Conservation (phyloP, 1,140 invertebrate species). For the Xylocopa sonorina region DNA sequence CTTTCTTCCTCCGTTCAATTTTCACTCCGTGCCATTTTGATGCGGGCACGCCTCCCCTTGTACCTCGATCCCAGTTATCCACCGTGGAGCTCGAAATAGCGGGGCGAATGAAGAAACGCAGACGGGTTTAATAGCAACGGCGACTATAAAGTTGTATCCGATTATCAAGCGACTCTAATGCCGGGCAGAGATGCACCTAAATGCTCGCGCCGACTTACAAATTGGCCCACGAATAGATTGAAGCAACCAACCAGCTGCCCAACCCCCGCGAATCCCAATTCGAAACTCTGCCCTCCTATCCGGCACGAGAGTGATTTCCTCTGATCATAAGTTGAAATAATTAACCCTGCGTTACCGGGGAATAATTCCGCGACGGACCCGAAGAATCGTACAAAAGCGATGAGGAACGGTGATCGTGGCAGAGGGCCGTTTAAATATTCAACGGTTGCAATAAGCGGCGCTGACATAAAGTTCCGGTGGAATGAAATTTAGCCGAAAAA, state of each 20-base stretch:
- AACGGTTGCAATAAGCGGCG: constrained; percentile 37
- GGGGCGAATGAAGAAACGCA: constrained; percentile 41
- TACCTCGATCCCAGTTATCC: not conserved
- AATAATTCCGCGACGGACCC: constrained; percentile 55
- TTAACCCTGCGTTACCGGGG: constrained; percentile 60
- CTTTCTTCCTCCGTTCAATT: constrained; percentile 24
- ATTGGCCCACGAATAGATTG: constrained; percentile 44
- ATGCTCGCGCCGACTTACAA: constrained; percentile 32
- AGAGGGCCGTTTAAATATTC: constrained; percentile 40
- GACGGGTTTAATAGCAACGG: constrained; percentile 52
- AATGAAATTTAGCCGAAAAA: constrained; percentile 50
- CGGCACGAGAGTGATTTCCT: constrained; percentile 33
- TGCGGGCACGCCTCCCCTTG: constrained; percentile 21
- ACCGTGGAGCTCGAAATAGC: constrained; percentile 19
- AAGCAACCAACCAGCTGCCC: too few species aligned
- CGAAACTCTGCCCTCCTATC: too few species aligned
- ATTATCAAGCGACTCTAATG: constrained; percentile 62
- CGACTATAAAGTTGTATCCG: constrained; percentile 48
- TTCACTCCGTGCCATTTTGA: not conserved
- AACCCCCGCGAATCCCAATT: too few species aligned
- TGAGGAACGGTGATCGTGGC: constrained; percentile 44
- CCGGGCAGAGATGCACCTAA: not conserved
- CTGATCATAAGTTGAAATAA: constrained; percentile 59
- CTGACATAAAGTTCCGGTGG: constrained; percentile 35
- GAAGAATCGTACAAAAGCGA: constrained; percentile 14